Base-by-base conservation (phyloP, 2,113 vertebrate species). In the Phyllopteryx taeniolatus region DNA sequence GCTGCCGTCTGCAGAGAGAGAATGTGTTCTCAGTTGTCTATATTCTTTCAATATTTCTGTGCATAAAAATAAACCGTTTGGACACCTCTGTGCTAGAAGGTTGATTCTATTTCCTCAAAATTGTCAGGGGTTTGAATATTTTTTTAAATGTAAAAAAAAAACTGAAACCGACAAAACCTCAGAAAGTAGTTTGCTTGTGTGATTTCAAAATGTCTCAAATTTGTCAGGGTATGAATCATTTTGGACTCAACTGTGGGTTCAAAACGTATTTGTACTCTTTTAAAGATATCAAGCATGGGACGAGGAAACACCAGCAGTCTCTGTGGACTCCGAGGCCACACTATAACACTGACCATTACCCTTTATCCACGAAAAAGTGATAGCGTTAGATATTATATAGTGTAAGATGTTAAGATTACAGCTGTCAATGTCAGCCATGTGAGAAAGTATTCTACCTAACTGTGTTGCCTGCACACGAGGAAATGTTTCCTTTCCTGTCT, bases 401-500 rank as follows among this genome's bases (percentile, higher is more conserved):
- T 22, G 27, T 49, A 46, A 74, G 51, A 47, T 68, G 59, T 61
- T 51, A 49, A 49, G 51, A 56, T 72, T 20, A 70, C 68, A 81
- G 61, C 6, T 62, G 70, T 56, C 70, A 49, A 33, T 76, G 76
- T 79, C 69, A 69, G 44, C 73, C 22, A 22, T 74, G 53, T 74
- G 46, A 44, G 73, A 73, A 72, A 56, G 77, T 59, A 70, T 62
- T 33, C 51, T 13, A 9, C 72, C 44, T 68, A 60, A 70, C 35
- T 70, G 59, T 39, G 72, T 44, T 51, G 59, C 71, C 66, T 76
- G 61, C 69, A 76, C 75, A 65, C 71, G 33, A 11, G 39, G 35
- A 74, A 73, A 81, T 70, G 31, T 73, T 75, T 80, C 68, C 61
- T 68, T 66, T 80, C 59, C 72, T 53, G 74, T 54, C 70, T 79